A percentile compares a stretch with the other conserved stretches of the same genome.
phyloP scores from a whole-genome alignment of 1,140 invertebrate species.

The Drusus annulatus region DNA sequence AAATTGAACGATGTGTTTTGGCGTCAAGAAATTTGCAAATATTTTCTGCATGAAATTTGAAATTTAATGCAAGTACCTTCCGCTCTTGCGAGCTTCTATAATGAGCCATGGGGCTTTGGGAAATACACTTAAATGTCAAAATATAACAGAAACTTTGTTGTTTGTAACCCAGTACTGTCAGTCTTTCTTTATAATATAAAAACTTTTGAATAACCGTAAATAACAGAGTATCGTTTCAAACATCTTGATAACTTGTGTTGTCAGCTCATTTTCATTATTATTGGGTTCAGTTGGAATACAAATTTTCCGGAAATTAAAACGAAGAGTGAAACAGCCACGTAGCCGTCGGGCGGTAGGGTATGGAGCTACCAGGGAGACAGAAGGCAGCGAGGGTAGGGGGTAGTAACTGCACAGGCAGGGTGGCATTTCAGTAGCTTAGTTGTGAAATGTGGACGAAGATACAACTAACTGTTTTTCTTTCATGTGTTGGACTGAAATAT shows the following conservation, averaged over 20 bases:
- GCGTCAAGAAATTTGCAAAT: too few species aligned
- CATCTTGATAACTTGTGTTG: background rate
- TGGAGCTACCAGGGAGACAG: constrained; percentile 22
- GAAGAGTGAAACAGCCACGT: constrained; percentile 47
- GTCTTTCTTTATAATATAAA: too few species aligned
- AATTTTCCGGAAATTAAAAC: constrained; percentile 57
- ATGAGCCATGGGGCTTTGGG: too few species aligned
- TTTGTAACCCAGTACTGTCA: too few species aligned
- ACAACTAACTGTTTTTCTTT: background rate
- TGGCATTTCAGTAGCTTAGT: background rate
- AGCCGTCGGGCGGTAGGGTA: background rate
- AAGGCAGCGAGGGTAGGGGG: background rate
- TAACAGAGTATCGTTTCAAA: background rate
- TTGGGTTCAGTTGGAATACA: constrained; percentile 42
- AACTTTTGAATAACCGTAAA: background rate
- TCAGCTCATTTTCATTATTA: background rate
- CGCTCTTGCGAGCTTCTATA: too few species aligned
- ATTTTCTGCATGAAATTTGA: too few species aligned
- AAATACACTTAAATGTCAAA: too few species aligned
- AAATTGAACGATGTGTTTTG: too few species aligned
- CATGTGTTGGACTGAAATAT: too few species aligned
- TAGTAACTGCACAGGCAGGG: background rate
- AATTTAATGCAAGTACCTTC: too few species aligned
- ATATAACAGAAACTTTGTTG: too few species aligned
- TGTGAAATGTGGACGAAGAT: constrained; percentile 10